Base-by-base conservation (phyloP, 2,797 vertebrate species). In the Sebastolobus altivelis region DNA sequence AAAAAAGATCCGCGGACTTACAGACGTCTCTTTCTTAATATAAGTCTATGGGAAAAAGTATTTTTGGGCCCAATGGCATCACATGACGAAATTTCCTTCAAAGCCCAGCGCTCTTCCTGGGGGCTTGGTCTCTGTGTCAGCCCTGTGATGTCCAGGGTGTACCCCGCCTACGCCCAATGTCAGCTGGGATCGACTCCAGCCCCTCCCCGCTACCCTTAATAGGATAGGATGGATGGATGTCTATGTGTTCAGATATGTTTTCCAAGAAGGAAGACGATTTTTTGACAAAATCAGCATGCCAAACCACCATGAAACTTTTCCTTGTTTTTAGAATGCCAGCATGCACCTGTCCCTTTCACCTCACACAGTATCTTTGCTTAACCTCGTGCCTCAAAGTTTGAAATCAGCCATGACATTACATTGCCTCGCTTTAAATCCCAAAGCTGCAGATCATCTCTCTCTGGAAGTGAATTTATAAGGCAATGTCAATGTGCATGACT, bases 381-480 rank as follows among this genome's bases (percentile, higher is more conserved):
- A 55, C n/a, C 16, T 60, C 20, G 18, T 29, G 6, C 55, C 20
- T 74, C 6, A 35, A 16, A 8, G 14, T 65, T 79, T 66, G 7
- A 35, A 29, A n/a, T n/a, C 54, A 6, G 27, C 29, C 6, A 37
- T 38, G 7, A 27, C 12, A 14, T 35, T 8, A 25, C 14, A 20
- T 59, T 40, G 22, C 13, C 46, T 63, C 1, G 0, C 27, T 77
- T 63, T 8, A 71, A 63, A 58, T 56, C 55, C 43, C 49, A 22
- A 68, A 67, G 4, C 58, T 63, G 49, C 31, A 60, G 65, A 72
- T 84, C 6, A 55, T 62, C 8, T 63, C n/a, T 68, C 14, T 69
- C n/a, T 63, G 49, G 46, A 56, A 72, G 40, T 40, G 12, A 66
- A 61, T 75, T 69, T 33, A 33, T 22, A 74, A 52, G 6, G 16